Evolutionary conservation across 2,113 vertebrate species (phyloP).

Genomic region (Entomyzon cyanotis): DNA sequence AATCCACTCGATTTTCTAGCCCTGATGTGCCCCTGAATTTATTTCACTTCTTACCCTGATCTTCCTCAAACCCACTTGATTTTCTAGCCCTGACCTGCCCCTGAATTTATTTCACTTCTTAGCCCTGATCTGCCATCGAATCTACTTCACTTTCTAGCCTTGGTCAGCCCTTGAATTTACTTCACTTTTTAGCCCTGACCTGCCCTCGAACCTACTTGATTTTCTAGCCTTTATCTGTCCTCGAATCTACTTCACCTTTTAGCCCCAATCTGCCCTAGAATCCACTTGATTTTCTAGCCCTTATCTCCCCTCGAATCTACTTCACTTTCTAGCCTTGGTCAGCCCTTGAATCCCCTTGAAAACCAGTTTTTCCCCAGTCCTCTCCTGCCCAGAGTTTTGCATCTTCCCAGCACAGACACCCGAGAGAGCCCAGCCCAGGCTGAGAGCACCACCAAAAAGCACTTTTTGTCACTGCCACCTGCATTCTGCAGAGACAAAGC

Average conservation of each 20-base stretch:
- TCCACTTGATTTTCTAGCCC: background rate
- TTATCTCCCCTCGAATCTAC: background rate
- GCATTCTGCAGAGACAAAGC: rapidly evolving
- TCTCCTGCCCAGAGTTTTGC: background rate
- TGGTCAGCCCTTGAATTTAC: background rate
- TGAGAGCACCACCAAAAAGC: background rate
- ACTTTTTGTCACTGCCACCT: background rate
- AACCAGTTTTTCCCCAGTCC: background rate
- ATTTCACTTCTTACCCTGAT: background rate
- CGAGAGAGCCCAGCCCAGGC: background rate
- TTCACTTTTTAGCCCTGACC: background rate
- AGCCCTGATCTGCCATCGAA: background rate
- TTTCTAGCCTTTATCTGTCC: background rate
- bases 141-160: background rate
- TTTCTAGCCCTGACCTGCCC: background rate
- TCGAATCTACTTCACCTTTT: background rate
- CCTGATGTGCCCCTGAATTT: background rate
- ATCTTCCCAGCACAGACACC: background rate
- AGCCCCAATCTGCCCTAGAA: background rate
- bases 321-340: background rate
- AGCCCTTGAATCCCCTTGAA: background rate
- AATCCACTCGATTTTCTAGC: background rate
- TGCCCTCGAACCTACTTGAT: background rate
- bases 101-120: background rate
- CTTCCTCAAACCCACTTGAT: background rate